Percentiles rank a stretch among this genome's conserved stretches.
Evolutionary conservation across 92 coral and sea anemone species (phyloP).

Genomic region (Siderastrea siderea): DNA sequence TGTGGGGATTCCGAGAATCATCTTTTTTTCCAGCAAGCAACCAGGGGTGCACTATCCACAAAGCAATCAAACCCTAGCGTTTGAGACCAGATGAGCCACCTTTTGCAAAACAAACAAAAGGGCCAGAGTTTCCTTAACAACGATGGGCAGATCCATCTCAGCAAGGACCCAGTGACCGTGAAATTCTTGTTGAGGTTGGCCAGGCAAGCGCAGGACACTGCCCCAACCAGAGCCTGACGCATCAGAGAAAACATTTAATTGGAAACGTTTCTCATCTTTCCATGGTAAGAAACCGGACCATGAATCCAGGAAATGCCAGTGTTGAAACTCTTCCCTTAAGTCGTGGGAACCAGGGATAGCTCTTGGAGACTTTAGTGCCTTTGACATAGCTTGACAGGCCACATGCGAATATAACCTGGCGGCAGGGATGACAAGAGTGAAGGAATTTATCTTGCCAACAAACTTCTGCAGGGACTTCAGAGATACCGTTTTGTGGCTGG

Average conservation of each 20-base stretch:
- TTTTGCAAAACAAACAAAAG: no score
- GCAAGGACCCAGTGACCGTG: constrained; percentile 23
- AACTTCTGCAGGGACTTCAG: constrained; percentile 32
- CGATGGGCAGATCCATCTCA: constrained; percentile 5
- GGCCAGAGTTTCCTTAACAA: constrained; percentile 13
- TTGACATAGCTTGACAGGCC: constrained; percentile 39
- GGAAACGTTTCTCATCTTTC: constrained; percentile 29
- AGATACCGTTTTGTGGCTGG: constrained; percentile 38
- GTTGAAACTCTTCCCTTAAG: background rate
- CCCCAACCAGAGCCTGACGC: background rate
- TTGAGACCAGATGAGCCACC: background rate
- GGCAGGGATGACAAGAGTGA: constrained; percentile 43
- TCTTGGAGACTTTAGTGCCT: background rate
- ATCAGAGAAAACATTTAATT: constrained; percentile 3
- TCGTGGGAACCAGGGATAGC: background rate
- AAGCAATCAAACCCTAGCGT: background rate
- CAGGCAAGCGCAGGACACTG: background rate
- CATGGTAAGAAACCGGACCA: constrained; percentile 45
- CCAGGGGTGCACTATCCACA: background rate
- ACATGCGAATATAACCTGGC: constrained; percentile 37
- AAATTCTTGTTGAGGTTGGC: background rate
- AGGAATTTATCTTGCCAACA: constrained; percentile 28
- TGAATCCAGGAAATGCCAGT: constrained; percentile 32
- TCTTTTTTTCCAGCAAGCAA: background rate
- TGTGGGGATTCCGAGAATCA: background rate